phyloP scores from a whole-genome alignment of 2,797 vertebrate species.

The Sebastolobus altivelis region DNA sequence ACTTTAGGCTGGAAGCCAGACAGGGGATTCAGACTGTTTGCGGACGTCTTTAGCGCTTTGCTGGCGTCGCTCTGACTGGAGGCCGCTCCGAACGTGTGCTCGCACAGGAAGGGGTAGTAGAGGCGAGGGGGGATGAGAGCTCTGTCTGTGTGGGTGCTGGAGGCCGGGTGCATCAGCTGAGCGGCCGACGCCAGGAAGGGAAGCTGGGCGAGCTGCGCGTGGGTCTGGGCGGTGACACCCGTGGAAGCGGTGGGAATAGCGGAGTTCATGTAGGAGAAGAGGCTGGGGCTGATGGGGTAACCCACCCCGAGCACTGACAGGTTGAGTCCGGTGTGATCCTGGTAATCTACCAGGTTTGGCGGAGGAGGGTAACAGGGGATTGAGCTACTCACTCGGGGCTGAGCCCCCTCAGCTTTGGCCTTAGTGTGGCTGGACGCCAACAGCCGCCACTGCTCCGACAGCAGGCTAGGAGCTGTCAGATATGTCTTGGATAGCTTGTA shows the following conservation, averaged over 20 bases:
- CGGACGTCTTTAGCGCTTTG: slow-evolving; percentile 79
- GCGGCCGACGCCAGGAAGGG: slow-evolving; percentile 92
- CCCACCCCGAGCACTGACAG: slow-evolving; percentile 94
- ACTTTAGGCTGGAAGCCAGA: slow-evolving; percentile 82
- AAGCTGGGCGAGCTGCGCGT: slow-evolving; percentile 87
- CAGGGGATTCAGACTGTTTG: slow-evolving; percentile 44
- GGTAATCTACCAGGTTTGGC: slow-evolving; percentile 86
- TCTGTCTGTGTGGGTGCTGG: slow-evolving; percentile 82
- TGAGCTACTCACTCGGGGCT: slow-evolving; percentile 72
- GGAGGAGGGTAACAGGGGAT: slow-evolving; percentile 93
- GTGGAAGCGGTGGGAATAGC: slow-evolving; percentile 78
- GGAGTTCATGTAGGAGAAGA: slow-evolving; percentile 95
- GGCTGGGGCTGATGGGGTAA: slow-evolving; percentile 89
- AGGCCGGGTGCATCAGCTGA: slow-evolving; percentile 87
- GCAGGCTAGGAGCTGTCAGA: slow-evolving; percentile 77
- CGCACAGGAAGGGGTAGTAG: slow-evolving; percentile 94
- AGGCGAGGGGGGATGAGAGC: slow-evolving; percentile 88
- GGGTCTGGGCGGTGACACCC: slow-evolving; percentile 69
- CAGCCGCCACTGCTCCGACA: slow-evolving; percentile 92
- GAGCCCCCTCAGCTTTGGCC: slow-evolving; percentile 77
- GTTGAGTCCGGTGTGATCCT: slow-evolving; percentile 90
- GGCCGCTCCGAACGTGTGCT: slow-evolving; percentile 84
- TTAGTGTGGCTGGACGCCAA: slow-evolving; percentile 82
- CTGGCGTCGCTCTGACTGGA: slow-evolving; percentile 74
- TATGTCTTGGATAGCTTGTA: slow-evolving; percentile 88